Conservation (phyloP, 2,113 vertebrate species). For the Apodemus sylvaticus region DNA sequence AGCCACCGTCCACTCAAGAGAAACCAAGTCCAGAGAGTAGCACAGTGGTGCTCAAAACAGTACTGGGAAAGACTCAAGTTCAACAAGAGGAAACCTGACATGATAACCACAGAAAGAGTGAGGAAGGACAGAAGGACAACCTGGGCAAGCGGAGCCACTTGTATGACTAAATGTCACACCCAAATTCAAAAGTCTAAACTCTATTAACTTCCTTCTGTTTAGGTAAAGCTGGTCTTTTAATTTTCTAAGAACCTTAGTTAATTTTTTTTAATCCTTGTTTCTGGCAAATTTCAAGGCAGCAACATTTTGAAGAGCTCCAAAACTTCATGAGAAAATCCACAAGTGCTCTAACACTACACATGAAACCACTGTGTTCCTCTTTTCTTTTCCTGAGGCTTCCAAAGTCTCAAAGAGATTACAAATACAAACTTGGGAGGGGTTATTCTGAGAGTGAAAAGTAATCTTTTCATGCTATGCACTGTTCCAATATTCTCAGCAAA, state of each 20-base stretch:
- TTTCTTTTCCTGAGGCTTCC: background rate
- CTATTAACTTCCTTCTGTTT: background rate
- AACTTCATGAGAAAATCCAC: background rate
- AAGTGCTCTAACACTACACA: background rate
- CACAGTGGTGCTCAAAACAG: background rate
- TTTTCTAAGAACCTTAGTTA: conserved; percentile 23
- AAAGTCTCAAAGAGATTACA: background rate
- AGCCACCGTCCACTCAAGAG: background rate
- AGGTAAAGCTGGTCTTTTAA: background rate
- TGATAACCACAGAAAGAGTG: background rate
- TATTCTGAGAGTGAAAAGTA: background rate
- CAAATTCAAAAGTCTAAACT: background rate
- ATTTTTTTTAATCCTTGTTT: conserved; percentile 17
- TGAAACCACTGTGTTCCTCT: background rate
- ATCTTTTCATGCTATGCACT: background rate
- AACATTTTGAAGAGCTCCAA: conserved; percentile 24
- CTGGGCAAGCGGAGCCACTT: background rate
- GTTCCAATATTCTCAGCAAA: background rate
- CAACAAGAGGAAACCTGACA: background rate
- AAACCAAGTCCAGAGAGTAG: background rate
- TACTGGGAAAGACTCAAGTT: background rate
- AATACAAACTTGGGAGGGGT: background rate
- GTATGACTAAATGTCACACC: background rate
- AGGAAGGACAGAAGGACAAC: conserved; percentile 14
- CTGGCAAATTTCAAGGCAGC: background rate